Evolutionary conservation across 2,797 vertebrate species (phyloP).

Genomic region (Gymnoscopelus braueri): DNA sequence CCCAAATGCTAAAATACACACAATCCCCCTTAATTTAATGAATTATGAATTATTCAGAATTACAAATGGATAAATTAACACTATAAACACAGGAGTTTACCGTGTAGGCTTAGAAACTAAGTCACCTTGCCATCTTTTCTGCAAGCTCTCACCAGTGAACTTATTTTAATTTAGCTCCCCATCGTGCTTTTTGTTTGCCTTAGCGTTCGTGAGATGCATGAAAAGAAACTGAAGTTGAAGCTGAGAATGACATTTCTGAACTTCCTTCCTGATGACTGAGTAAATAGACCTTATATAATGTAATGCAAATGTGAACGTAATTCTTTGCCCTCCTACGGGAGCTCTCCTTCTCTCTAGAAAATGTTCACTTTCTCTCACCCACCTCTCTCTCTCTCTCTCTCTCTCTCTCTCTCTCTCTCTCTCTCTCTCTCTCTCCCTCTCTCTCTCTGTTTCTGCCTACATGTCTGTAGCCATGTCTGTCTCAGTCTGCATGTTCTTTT

Average conservation of each 20-base stretch:
- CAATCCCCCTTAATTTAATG: too few species aligned
- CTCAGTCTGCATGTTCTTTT: too few species aligned
- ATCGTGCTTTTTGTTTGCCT: conserved; percentile 2
- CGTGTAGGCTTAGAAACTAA: too few species aligned
- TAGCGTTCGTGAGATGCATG: conserved; percentile 20
- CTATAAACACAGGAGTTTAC: too few species aligned
- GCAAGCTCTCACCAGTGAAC: background rate
- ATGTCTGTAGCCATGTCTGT: background rate
- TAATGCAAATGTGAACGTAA: conserved; percentile 25
- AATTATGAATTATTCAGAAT: background rate
- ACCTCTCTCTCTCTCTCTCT: conserved; percentile 6
- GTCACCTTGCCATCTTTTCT: background rate
- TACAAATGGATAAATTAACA: conserved; percentile 7
- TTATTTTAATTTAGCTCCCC: conserved; percentile 10
- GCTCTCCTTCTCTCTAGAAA: conserved; percentile 28
- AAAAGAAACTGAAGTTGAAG: conserved; percentile 20
- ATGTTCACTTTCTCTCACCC: conserved; percentile 19
- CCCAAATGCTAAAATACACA: too few species aligned
- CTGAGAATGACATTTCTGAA: conserved; percentile 25
- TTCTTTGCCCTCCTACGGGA: conserved; percentile 8
- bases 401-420: background rate
- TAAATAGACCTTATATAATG: background rate
- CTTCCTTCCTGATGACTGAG: conserved; percentile 18
- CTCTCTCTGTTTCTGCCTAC: conserved; percentile 12
- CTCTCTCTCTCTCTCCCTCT: conserved; percentile 14